A percentile compares a stretch with the other conserved stretches of the same genome.
phyloP scores from a whole-genome alignment of 2,888 invertebrate genomes.

The Iselma pallidipennis region DNA sequence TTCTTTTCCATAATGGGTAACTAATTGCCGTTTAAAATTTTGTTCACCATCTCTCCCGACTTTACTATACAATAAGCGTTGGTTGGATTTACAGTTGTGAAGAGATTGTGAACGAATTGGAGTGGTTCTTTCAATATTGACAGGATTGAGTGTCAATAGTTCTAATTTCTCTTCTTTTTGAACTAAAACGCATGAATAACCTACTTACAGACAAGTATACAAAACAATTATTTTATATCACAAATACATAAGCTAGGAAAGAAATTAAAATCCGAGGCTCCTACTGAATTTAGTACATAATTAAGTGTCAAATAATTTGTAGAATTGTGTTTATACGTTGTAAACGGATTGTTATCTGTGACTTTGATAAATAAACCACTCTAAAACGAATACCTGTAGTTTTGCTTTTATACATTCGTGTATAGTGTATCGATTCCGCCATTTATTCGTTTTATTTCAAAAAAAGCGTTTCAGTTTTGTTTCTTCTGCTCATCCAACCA shows the following conservation, averaged over 20 bases:
- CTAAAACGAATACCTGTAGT: constrained; percentile 38
- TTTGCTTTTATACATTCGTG: constrained; percentile 39
- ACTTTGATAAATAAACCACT: constrained; percentile 43
- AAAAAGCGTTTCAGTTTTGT: constrained; percentile 45
- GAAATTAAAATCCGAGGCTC: not conserved
- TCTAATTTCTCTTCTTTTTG: too few species aligned
- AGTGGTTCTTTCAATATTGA: constrained; percentile 25
- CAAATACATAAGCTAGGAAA: too few species aligned
- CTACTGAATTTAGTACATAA: not conserved
- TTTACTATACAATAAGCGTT: too few species aligned
- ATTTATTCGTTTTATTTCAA: constrained; percentile 44
- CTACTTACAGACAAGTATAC: too few species aligned
- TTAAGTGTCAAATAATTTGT: constrained; percentile 31
- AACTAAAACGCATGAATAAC: too few species aligned
- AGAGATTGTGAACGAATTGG: constrained; percentile 21
- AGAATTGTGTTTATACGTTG: constrained; percentile 17
- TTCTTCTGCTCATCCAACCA: constrained; percentile 29
- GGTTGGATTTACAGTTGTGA: constrained; percentile 16
- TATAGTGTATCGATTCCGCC: constrained; percentile 43
- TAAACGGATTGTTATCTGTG: constrained; percentile 35
- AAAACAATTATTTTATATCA: too few species aligned
- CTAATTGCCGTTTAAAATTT: too few species aligned
- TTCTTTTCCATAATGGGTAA: too few species aligned
- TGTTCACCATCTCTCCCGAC: too few species aligned
- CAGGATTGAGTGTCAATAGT: constrained; percentile 21